Evolutionary conservation across 1,140 invertebrate species (phyloP), one percentile per base, ranked within the genome.

Genomic region (Magallana gigas): DNA sequence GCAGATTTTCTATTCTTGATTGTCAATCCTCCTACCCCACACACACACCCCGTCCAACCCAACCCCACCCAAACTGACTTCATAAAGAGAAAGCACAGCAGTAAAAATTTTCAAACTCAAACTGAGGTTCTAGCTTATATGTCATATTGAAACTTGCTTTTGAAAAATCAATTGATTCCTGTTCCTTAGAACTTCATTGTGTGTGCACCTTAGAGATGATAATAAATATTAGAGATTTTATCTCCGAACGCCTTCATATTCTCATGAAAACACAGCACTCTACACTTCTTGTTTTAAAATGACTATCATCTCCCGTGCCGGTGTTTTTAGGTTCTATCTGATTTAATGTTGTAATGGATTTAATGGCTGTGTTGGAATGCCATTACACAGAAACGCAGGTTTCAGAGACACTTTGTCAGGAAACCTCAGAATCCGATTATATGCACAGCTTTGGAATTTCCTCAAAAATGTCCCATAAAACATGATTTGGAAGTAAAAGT

Each of bases 391-490:
- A 29, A 76, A 76, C 11, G 68, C 8, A 18, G 68, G 14, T 76
- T 76, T 62, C 12, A 12, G 18, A 76, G 68, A 76, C 68, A 76
- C 14, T 76, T 76, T 36, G 68, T 36, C 23, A 76, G 68, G 68
- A 9, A 76, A 29, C 18, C 68, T 36, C 12, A 29, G 68, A 11
- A 76, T 76, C 23, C 14, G 68, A 76, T 76, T 76, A 76, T 23
- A n/a, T 62, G 14, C 6, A 76, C 8, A 36, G 68, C 23, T 76
- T 29, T 8, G 36, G 14, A 29, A 76, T 29, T 29, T 76, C 68
- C 68, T 76, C 68, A 8, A 11, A 48, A 76, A 23, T 36, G 68
- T 76, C 68, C 68, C 68, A 29, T 76, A 76, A 76, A 76, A 76
- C 18, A 23, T 29, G 23, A 76, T 18, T 36, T 29, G 4, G 29